phyloP scores from a whole-genome alignment of 2,797 vertebrate genomes.

The Nyctibius grandis region DNA sequence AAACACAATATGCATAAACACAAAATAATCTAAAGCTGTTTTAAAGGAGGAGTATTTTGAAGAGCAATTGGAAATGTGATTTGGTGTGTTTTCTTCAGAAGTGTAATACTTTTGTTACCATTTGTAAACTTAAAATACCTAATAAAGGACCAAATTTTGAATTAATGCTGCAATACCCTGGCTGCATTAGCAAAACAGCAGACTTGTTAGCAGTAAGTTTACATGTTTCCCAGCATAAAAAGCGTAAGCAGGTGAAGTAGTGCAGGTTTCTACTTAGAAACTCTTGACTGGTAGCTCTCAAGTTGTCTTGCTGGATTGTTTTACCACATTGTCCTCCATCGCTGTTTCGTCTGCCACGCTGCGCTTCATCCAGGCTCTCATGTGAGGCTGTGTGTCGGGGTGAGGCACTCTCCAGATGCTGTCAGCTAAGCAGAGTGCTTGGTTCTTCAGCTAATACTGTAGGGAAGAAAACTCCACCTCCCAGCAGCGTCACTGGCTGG shows the following conservation, averaged over 20 bases:
- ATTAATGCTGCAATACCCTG: not conserved
- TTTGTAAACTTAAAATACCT: constrained; percentile 9
- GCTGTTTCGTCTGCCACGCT: not conserved
- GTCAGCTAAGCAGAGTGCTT: not conserved
- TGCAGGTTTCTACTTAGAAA: not conserved
- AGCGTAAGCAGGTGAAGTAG: not conserved
- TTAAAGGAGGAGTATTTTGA: not conserved
- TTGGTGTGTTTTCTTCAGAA: not conserved
- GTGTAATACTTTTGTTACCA: not conserved
- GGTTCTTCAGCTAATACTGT: rapidly evolving
- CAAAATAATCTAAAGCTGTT: not conserved
- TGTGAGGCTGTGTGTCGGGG: not conserved
- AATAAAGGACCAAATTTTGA: constrained; percentile 57
- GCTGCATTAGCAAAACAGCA: not conserved
- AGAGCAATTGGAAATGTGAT: not conserved
- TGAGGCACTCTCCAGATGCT: not conserved
- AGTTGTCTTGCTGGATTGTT: not conserved
- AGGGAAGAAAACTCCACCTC: not conserved
- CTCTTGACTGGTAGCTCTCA: not conserved
- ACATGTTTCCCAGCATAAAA: not conserved
- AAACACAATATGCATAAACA: not conserved
- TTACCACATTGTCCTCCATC: not conserved
- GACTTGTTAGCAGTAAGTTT: not conserved
- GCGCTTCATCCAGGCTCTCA: not conserved
- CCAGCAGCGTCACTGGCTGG: not conserved